Evolutionary conservation across 30 jellyfish, hydroid and myxozoan species (phyloP), one percentile per base, ranked within the genome.

Genomic region (Cassiopea andromeda): DNA sequence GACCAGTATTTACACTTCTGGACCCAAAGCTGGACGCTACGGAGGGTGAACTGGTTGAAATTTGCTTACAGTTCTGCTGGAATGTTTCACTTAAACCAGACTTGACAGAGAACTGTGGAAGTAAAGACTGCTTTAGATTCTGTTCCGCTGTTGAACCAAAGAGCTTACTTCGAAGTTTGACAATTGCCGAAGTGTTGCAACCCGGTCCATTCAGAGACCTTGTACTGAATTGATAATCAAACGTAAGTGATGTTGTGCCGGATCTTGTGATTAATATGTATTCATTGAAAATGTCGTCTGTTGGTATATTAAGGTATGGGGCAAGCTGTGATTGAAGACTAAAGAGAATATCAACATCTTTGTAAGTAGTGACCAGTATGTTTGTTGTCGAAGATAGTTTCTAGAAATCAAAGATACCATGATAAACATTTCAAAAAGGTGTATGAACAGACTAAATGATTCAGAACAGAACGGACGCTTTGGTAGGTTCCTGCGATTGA

Each of bases 31-130:
- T 14, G 4, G 83, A 15, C 48, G 59, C 64, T 44, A 86, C 78
- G 2, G 73, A 67, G 2, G 98, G 94, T 15, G 98, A 90, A 48
- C 84, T 88, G 71, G 85, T 72, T 1, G 98, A 90, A 13, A 90
- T 61, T 47, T 75, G 69, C 43, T 86, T 74, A 47, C 98, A 94
- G 17, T 83, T 81, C 46, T 80, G 92, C n/a, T 69, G 81, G 48
- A 45, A 87, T 9, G 45, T n/a, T 57, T 87, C 94, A n/a, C 73
- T 74, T 48, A 77, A 47, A 48, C 44, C 48, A 9, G 94, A 77
- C 45, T 27, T 75, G 15, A 94, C 76, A 38, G 67, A 60, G 69
- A 87, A 94, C 48, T 74, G 92, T 27, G 97, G 96, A 2, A 46
- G 67, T 46, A 94, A 81, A 15, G 85, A 49, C 0, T 77, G 59